Percentiles rank a stretch among this genome's conserved stretches.
Evolutionary conservation across 2,113 vertebrate genomes (phyloP).

Genomic region (Onychostruthus taczanowskii): DNA sequence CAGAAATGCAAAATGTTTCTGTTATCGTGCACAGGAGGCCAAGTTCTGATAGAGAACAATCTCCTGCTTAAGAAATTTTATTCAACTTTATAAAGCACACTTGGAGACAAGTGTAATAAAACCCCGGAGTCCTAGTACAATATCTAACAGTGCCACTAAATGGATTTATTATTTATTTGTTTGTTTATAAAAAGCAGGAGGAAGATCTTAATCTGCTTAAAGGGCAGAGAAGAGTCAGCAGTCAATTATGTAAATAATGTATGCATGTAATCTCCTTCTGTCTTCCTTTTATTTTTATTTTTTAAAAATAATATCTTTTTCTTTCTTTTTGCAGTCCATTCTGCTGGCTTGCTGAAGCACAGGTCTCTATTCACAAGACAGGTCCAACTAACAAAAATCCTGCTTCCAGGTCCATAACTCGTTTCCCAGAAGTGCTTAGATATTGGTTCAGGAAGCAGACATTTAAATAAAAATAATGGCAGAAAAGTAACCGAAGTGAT

Average conservation of each 20-base stretch:
- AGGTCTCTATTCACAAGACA: slow-evolving; percentile 31
- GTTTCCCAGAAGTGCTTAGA: background rate
- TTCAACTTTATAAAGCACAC: background rate
- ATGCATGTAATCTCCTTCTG: background rate
- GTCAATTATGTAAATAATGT: slow-evolving; percentile 45
- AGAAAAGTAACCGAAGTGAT: background rate
- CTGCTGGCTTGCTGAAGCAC: background rate
- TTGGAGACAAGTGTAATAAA: background rate
- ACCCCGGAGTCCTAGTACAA: background rate
- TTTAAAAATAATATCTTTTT: background rate
- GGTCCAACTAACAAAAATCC: background rate
- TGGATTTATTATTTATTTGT: background rate
- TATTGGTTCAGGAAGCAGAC: background rate
- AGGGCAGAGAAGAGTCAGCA: background rate
- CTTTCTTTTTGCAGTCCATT: slow-evolving; percentile 7
- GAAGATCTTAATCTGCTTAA: background rate
- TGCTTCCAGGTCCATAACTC: slow-evolving; percentile 14
- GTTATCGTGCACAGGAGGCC: background rate
- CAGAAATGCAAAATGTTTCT: background rate
- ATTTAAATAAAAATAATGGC: background rate
- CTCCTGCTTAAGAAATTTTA: background rate
- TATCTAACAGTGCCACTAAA: background rate
- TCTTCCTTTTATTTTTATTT: slow-evolving; percentile 24
- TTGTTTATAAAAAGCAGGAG: background rate
- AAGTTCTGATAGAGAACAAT: background rate